phyloP scores from a whole-genome alignment of 2,113 vertebrate genomes.

The Myiagra hebetior region DNA sequence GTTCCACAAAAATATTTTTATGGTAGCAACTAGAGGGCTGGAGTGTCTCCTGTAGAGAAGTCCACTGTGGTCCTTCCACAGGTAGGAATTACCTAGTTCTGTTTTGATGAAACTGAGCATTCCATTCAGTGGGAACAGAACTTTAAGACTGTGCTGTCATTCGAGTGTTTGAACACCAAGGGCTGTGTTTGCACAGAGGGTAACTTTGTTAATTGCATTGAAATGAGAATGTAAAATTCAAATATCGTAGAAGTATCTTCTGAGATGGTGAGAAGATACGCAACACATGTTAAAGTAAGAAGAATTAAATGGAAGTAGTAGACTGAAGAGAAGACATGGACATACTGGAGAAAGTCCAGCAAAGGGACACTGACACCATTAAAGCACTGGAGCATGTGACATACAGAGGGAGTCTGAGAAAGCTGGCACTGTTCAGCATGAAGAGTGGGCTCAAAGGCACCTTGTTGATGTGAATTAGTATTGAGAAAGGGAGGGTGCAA shows the following conservation, averaged over 20 bases:
- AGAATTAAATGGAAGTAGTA: background rate
- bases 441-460: background rate
- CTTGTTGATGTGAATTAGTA: background rate
- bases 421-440: background rate
- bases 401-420: background rate
- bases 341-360: background rate
- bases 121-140: background rate
- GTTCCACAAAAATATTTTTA: background rate
- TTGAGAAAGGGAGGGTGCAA: background rate
- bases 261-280: background rate
- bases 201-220: background rate
- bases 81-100: background rate
- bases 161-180: background rate
- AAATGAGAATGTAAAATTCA: background rate
- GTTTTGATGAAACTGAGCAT: background rate
- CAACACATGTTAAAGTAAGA: background rate
- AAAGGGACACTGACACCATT: background rate
- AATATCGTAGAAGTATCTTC: background rate
- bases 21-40: rapidly evolving
- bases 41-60: background rate
- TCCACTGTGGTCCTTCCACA: background rate
- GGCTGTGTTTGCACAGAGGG: background rate
- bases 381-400: background rate
- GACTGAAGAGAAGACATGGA: background rate
- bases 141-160: background rate